Evolutionary conservation across 1,140 invertebrate species (phyloP).

Genomic region (Bradysia coprophila): DNA sequence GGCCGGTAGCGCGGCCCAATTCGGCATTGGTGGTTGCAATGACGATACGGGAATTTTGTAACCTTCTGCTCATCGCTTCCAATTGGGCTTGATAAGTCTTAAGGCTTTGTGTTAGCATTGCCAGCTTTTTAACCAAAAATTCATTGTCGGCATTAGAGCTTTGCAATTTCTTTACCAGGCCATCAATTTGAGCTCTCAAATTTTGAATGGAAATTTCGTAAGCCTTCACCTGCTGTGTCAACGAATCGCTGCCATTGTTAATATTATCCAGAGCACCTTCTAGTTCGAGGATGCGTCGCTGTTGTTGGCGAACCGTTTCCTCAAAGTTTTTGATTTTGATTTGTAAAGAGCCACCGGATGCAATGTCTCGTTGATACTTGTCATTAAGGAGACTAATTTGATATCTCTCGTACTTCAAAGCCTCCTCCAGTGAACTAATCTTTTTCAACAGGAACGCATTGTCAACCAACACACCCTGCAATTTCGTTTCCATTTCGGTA

Average conservation of each 20-base stretch:
- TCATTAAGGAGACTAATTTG: neutral
- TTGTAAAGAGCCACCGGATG: too few relatives aligned
- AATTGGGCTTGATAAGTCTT: neutral
- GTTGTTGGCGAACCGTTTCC: too few relatives aligned
- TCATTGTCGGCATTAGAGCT: conserved; percentile 1
- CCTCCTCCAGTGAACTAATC: neutral
- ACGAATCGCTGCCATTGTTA: too few relatives aligned
- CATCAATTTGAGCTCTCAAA: too few relatives aligned
- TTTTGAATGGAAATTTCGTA: too few relatives aligned
- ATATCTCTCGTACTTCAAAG: neutral
- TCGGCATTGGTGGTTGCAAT: neutral
- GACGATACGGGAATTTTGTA: neutral
- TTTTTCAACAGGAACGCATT: conserved; percentile 1
- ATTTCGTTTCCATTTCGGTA: neutral
- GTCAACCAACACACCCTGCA: neutral
- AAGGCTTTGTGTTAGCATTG: neutral
- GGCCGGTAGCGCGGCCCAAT: neutral
- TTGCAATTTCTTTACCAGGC: conserved; percentile 1
- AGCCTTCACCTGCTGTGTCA: too few relatives aligned
- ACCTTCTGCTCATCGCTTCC: neutral
- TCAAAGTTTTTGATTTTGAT: too few relatives aligned
- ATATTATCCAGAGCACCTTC: too few relatives aligned
- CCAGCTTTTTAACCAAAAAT: neutral
- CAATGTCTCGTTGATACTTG: too few relatives aligned
- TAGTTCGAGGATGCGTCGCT: too few relatives aligned